A percentile compares a stretch with the other conserved stretches of the same genome.
These are phyloP conservation scores for Sorex araneus DNA, from an alignment of 2,113 vertebrate genomes.

Conservation along the genomic window DNA sequence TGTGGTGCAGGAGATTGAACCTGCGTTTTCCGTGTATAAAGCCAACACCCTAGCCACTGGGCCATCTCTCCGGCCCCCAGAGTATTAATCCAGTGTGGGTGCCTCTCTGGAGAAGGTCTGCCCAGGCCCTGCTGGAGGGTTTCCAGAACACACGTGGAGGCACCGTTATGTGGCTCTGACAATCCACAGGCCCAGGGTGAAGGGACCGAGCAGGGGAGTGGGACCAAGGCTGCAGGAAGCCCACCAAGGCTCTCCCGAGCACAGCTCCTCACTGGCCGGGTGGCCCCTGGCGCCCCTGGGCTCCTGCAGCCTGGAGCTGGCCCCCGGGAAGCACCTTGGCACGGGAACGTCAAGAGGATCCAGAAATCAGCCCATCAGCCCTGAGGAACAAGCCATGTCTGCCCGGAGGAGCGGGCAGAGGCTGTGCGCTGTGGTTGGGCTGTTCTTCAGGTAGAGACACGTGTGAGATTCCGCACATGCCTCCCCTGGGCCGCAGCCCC, in stretches of 20 bases:
- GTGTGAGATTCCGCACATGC: slow-evolving; percentile 86
- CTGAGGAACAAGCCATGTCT: neutral
- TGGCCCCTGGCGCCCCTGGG: slow-evolving; percentile 29
- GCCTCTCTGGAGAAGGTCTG: neutral
- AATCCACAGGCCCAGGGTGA: slow-evolving; percentile 14
- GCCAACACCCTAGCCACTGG: too few relatives aligned
- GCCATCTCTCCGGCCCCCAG: neutral
- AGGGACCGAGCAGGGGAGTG: neutral
- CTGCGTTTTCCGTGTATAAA: too few relatives aligned
- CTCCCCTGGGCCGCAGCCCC: slow-evolving; percentile 32
- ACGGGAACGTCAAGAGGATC: neutral
- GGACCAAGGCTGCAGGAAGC: neutral
- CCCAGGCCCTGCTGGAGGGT: neutral
- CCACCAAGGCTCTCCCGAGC: neutral
- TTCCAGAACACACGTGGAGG: neutral
- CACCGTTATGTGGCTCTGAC: neutral
- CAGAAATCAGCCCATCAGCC: slow-evolving; percentile 23
- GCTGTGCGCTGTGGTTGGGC: slow-evolving; percentile 24
- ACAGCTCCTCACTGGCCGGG: slow-evolving; percentile 37
- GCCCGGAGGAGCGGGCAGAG: slow-evolving; percentile 44
- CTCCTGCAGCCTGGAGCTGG: slow-evolving; percentile 23
- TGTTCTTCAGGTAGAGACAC: slow-evolving; percentile 85
- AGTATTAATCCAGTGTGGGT: neutral
- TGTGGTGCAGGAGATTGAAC: too few relatives aligned
- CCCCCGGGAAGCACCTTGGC: neutral